These are phyloP conservation scores for Epizoanthus illoricatus DNA, from an alignment of 92 coral and sea anemone species.

Conservation along the genomic window DNA sequence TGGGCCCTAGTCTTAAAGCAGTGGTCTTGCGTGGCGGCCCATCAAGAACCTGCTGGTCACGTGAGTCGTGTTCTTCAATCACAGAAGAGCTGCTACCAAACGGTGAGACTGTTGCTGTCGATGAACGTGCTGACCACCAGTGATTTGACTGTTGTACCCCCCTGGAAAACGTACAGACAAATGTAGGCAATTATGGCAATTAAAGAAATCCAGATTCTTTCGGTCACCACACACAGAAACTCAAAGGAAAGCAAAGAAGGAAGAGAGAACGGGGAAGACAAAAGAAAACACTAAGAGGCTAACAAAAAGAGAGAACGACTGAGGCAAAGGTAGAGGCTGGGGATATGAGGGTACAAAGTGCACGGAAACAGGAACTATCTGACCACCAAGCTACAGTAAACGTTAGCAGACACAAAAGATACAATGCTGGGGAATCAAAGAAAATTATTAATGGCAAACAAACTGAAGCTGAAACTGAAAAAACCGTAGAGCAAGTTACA, in stretches of 20 bases:
- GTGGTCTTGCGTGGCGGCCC: constrained; percentile 54
- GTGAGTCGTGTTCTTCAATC: constrained; percentile 75
- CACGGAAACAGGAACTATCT: too few species aligned
- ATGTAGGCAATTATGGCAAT: neutral
- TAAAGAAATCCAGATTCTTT: too few species aligned
- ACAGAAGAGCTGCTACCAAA: constrained; percentile 75
- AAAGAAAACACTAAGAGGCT: too few species aligned
- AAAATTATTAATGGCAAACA: too few species aligned
- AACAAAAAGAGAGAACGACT: too few species aligned
- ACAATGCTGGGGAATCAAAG: too few species aligned
- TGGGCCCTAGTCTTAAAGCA: constrained; percentile 54
- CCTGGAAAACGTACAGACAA: constrained; percentile 39
- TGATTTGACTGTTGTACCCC: constrained; percentile 71
- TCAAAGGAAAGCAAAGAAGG: neutral
- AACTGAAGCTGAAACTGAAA: too few species aligned
- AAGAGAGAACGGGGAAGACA: neutral
- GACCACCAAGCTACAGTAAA: too few species aligned
- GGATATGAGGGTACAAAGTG: too few species aligned
- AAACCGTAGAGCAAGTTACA: neutral
- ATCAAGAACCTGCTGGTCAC: constrained; percentile 58
- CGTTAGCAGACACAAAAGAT: too few species aligned
- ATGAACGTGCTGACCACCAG: constrained; percentile 71
- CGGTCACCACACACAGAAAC: neutral
- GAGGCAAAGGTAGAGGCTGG: too few species aligned
- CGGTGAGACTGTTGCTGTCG: constrained; percentile 62